phyloP scores from a whole-genome alignment of 2,113 vertebrate genomes.

The Leiothrix lutea region DNA sequence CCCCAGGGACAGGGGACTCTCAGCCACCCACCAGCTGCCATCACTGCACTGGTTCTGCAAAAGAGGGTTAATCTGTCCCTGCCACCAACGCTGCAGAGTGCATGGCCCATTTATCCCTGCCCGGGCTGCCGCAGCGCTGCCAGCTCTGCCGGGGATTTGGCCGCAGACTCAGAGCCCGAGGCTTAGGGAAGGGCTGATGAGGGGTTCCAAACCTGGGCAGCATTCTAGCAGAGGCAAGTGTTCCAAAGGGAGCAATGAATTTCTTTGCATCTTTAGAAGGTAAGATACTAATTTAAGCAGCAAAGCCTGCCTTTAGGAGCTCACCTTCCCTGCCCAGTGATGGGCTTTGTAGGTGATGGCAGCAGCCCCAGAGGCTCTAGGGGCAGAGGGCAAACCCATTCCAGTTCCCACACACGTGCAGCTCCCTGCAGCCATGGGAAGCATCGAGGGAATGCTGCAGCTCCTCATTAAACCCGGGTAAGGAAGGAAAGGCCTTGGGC shows the following conservation, averaged over 20 bases:
- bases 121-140: not conserved
- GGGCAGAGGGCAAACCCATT: not conserved
- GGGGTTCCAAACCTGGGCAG: not conserved
- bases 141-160: not conserved
- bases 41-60: not conserved
- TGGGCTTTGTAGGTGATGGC: not conserved
- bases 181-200: not conserved
- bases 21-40: not conserved
- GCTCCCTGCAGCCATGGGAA: not conserved
- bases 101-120: conserved; percentile 51
- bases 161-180: rapidly evolving
- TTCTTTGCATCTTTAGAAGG: not conserved
- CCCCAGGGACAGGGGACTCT: not conserved
- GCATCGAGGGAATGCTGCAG: not conserved
- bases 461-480: not conserved
- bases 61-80: conserved; percentile 54
- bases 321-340: not conserved
- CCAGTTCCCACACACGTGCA: not conserved
- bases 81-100: not conserved
- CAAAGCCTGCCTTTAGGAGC: not conserved
- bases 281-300: not conserved
- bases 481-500: not conserved
- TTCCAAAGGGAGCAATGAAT: not conserved
- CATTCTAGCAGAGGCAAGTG: not conserved
- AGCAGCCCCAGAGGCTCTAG: not conserved